Evolutionary conservation across 2,113 vertebrate genomes (phyloP).

Genomic region (Tachuris rubrigastra): DNA sequence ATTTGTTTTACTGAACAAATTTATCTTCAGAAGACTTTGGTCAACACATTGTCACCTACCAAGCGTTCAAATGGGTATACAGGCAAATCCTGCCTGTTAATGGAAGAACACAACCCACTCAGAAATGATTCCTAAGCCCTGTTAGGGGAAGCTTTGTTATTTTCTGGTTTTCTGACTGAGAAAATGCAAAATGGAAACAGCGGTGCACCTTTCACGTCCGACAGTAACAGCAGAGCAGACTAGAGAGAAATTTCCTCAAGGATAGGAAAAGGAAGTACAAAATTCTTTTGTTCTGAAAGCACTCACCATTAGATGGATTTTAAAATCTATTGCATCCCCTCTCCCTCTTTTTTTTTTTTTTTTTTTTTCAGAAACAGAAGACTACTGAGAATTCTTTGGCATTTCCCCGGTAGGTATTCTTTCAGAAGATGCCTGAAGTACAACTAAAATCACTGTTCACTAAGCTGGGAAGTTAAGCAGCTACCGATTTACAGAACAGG

Average conservation of each 20-base stretch:
- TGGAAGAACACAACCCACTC: background rate
- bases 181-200: background rate
- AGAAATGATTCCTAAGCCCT: background rate
- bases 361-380: background rate
- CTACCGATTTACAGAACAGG: conserved; percentile 40
- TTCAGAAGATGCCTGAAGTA: background rate
- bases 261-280: background rate
- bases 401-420: background rate
- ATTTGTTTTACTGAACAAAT: background rate
- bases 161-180: background rate
- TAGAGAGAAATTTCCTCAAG: background rate
- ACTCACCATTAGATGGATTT: background rate
- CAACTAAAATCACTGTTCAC: background rate
- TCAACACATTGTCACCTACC: background rate
- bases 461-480: conserved; percentile 13
- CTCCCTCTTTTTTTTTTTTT: rapidly evolving
- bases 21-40: background rate
- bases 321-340: background rate
- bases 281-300: background rate
- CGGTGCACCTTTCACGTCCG: background rate
- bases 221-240: background rate
- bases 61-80: background rate
- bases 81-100: background rate
- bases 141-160: background rate
- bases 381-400: background rate